phyloP scores from a whole-genome alignment of 2,113 vertebrate species.

The Eclectus roratus region DNA sequence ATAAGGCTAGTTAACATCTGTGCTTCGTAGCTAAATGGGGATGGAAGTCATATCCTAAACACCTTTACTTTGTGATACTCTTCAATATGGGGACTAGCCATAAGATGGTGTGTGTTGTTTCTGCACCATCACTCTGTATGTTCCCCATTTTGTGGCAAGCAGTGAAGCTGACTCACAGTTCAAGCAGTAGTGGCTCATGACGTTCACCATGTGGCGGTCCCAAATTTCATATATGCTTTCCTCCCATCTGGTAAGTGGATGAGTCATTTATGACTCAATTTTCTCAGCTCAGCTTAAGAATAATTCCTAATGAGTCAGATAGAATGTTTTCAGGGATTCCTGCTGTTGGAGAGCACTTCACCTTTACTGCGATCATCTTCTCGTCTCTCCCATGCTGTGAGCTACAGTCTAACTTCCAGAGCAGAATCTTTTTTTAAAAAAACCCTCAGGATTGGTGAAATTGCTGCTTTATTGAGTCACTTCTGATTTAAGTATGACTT shows the following conservation, averaged over 20 bases:
- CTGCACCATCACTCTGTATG: background rate
- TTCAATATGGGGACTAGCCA: background rate
- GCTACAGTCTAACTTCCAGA: background rate
- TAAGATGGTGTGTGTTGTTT: background rate
- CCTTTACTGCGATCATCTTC: background rate
- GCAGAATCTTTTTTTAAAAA: background rate
- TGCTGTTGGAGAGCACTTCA: constrained; percentile 30
- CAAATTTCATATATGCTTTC: constrained; percentile 47
- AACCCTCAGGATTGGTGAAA: background rate
- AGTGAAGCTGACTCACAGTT: constrained; percentile 5
- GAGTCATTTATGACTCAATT: constrained; percentile 62
- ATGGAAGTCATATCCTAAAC: background rate
- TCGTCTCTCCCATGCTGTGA: background rate
- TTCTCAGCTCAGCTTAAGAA: constrained; percentile 28
- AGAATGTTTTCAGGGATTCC: constrained; percentile 36
- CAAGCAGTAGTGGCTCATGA: background rate
- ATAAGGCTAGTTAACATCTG: background rate
- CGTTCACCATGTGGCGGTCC: background rate
- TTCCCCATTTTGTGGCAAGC: background rate
- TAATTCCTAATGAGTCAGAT: constrained; percentile 52
- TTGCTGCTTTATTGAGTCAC: background rate
- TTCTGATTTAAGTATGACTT: background rate
- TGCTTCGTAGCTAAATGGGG: background rate
- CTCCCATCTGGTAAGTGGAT: constrained; percentile 53
- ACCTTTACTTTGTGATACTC: background rate